Conservation (phyloP, 2,113 vertebrate genomes). For the Neotoma lepida region DNA sequence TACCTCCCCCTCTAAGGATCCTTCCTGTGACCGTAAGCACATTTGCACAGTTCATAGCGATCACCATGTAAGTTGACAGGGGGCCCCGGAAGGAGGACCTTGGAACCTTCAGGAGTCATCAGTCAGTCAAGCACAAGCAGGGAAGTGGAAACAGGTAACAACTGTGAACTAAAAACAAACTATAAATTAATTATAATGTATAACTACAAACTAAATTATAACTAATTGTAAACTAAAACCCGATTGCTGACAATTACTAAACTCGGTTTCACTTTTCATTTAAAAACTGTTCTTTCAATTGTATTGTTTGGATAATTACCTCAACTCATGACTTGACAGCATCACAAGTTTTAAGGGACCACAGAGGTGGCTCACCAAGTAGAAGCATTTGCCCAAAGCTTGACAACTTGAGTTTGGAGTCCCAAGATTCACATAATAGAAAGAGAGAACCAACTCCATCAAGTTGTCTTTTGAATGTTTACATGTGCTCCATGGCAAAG, state of each 20-base stretch:
- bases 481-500: background rate
- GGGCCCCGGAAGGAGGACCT: background rate
- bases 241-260: background rate
- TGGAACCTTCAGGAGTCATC: fast-evolving
- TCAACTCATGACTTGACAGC: background rate
- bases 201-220: background rate
- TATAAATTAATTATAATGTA: background rate
- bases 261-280: background rate
- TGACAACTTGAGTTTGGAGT: background rate
- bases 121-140: background rate
- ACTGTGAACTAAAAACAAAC: background rate
- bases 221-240: background rate
- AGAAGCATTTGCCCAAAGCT: background rate
- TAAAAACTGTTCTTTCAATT: conserved; percentile 26
- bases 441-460: background rate
- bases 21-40: background rate
- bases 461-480: background rate
- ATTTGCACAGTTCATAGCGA: background rate
- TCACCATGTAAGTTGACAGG: background rate
- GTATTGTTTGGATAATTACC: conserved; percentile 11
- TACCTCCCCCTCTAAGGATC: background rate
- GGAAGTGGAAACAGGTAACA: background rate
- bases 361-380: background rate
- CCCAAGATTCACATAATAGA: background rate
- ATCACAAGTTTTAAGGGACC: background rate